phyloP scores from a whole-genome alignment of 2,797 vertebrate species.

The Acrossocheilus fasciatus region DNA sequence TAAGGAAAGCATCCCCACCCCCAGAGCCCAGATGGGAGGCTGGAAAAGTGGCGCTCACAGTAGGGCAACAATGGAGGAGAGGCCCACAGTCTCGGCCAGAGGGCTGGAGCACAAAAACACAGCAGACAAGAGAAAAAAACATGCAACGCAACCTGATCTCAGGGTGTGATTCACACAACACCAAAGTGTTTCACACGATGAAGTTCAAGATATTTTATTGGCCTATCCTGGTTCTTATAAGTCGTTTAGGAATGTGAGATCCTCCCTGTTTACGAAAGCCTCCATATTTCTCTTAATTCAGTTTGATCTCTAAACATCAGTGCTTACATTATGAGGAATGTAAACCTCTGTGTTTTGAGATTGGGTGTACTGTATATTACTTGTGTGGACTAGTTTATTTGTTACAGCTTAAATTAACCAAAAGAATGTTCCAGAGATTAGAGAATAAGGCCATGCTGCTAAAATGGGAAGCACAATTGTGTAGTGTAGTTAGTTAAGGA shows the following conservation, averaged over 20 bases:
- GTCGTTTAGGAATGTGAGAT: background rate
- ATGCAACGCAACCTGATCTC: background rate
- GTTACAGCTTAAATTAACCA: background rate
- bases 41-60: conserved; percentile 1
- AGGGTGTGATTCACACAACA: background rate
- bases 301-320: conserved; percentile 1
- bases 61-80: conserved; percentile 28
- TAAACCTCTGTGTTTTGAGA: background rate
- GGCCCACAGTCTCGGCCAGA: background rate
- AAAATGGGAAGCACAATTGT: background rate
- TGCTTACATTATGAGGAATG: conserved; percentile 11
- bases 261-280: background rate
- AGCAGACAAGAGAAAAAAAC: conserved; percentile 13
- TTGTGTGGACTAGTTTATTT: conserved; percentile 21
- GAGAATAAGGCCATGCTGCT: background rate
- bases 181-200: background rate
- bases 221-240: background rate
- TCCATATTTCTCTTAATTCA: background rate
- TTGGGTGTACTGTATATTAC: background rate
- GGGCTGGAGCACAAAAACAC: conserved; percentile 27
- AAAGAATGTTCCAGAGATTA: conserved; percentile 5
- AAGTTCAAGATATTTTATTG: background rate
- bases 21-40: conserved; percentile 62
- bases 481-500: background rate
- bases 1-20: conserved; percentile 44